Evolutionary conservation across 1,140 invertebrate species (phyloP), one percentile per base, ranked within the genome.

Genomic region (Gryllus bimaculatus): DNA sequence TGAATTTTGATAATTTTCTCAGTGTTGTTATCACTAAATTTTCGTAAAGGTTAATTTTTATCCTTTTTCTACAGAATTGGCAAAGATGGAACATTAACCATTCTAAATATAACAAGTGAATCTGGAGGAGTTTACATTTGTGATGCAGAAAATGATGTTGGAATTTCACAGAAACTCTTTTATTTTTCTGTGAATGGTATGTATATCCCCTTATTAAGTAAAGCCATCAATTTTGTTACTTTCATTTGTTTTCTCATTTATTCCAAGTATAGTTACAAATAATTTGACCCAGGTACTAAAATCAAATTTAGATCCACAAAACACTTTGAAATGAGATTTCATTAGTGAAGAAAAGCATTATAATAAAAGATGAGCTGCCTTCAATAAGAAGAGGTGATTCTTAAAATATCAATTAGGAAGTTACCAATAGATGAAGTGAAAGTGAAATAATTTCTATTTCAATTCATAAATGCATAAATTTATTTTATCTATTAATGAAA

Each of bases 101-200:
- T 88, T 47, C 81, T 81, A 8, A 82, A 84, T 48, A 85, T 87
- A 8, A 82, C 83, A 74, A 81, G 85, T 21, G 82, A 81, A 73
- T n/a, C 80, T 85, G 78, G 83, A 82, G 81, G 84, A 73, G 78
- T 81, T 49, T 90, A 88, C 81, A 86, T 84, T n/a, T 91, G 90
- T 83, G 80, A 85, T 47, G 90, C 88, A 13, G 82, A 85, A 77
- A 91, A 90, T 83, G 78, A 82, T 8, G 89, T 88, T 79, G 90
- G 90, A 74, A 82, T 84, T n/a, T 83, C 83, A n/a, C 86, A 89
- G 81, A 89, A 88, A 79, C 84, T 85, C 8, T 90, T 89, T 83
- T 83, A 88, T 82, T 81, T 90, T 8, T 82, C 85, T 80, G 85
- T 89, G 7, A 82, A 88, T 80, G 85, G 89, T 89, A 83, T 83